Percentiles rank a stretch among this genome's conserved stretches.
These are phyloP conservation scores for Xenus cinereus DNA, from an alignment of 2,113 vertebrate species.

Conservation along the genomic window DNA sequence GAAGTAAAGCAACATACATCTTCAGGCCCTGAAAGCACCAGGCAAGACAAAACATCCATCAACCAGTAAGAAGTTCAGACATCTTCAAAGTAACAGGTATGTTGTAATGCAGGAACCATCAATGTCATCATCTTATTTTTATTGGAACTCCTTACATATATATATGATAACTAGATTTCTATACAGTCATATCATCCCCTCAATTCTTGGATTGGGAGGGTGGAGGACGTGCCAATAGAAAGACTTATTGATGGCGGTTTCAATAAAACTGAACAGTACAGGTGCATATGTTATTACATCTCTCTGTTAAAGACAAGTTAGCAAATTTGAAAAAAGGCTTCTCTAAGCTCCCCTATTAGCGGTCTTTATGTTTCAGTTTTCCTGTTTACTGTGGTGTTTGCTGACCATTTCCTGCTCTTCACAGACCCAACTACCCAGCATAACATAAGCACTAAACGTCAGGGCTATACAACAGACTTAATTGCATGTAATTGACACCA, in stretches of 20 bases:
- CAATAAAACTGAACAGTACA: background rate
- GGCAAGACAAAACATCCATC: background rate
- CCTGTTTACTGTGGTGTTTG: background rate
- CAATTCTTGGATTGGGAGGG: background rate
- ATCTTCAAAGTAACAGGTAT: background rate
- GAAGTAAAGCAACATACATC: background rate
- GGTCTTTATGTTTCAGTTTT: background rate
- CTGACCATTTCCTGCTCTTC: conserved; percentile 5
- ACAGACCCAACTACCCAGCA: background rate
- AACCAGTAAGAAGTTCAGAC: background rate
- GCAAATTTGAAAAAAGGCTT: background rate
- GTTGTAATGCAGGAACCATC: background rate
- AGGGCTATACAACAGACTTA: background rate
- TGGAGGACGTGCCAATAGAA: background rate
- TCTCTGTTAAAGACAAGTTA: background rate
- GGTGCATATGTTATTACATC: background rate
- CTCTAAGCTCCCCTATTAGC: background rate
- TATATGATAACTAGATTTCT: background rate
- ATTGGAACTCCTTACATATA: background rate
- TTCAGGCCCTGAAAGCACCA: background rate
- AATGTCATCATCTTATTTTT: background rate
- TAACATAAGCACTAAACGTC: background rate
- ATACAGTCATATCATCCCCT: background rate
- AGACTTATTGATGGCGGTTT: background rate
- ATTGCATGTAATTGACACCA: background rate